Evolutionary conservation across 2,113 vertebrate species (phyloP).

Genomic region (Thalassoma bifasciatum): DNA sequence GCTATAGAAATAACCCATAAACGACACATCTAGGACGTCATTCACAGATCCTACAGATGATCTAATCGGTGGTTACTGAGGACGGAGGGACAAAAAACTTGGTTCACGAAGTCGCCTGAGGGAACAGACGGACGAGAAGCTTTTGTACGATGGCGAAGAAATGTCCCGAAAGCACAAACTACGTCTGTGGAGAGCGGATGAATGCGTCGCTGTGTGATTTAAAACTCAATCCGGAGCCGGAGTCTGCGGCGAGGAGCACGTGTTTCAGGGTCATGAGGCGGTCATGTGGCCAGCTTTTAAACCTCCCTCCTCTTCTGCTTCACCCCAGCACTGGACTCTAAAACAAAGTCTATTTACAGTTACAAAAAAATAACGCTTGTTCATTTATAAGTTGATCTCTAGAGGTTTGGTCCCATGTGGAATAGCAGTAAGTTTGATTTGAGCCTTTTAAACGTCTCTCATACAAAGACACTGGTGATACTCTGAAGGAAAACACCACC

Average conservation of each 20-base stretch:
- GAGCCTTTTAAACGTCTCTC: constrained; percentile 42
- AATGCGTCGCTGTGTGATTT: constrained; percentile 35
- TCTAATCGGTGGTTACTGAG: constrained; percentile 16
- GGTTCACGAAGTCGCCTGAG: neutral
- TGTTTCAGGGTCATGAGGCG: constrained; percentile 64
- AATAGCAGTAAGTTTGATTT: constrained; percentile 42
- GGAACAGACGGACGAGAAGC: constrained; percentile 25
- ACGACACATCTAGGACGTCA: constrained; percentile 47
- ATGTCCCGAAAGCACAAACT: constrained; percentile 23
- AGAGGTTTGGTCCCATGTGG: constrained; percentile 73
- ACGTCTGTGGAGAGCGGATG: constrained; percentile 22
- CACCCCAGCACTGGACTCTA: constrained; percentile 29
- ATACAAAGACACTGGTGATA: constrained; percentile 63
- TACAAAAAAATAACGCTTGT: constrained; percentile 69
- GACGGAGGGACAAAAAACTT: too few relatives aligned
- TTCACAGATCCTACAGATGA: constrained; percentile 5
- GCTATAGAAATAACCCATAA: constrained; percentile 17
- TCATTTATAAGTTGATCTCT: constrained; percentile 52
- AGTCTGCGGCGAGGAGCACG: constrained; percentile 39
- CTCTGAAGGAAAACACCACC: constrained; percentile 43
- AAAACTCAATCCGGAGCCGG: constrained; percentile 16
- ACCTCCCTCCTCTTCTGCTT: constrained; percentile 9
- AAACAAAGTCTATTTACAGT: constrained; percentile 45
- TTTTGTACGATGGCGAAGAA: constrained; percentile 25
- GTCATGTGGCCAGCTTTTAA: constrained; percentile 64